Evolutionary conservation across 2,888 invertebrate genomes (phyloP), one percentile per base, ranked within the genome.

Genomic region (Mythimna vitellina): DNA sequence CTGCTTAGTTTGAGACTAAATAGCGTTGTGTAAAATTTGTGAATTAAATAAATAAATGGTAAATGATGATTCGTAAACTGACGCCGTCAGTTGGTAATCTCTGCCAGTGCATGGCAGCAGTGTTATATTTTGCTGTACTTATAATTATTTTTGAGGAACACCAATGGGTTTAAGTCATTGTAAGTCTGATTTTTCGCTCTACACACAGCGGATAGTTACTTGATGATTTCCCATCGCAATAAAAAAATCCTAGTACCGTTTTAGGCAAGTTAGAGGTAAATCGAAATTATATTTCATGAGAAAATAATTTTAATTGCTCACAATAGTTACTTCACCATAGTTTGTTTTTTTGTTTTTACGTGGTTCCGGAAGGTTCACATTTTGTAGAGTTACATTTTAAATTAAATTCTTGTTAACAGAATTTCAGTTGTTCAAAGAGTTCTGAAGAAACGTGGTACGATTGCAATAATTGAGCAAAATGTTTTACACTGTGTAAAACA

Each of bases 231-330:
- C 17, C 5, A 46, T 1, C 12, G 3, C 42, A 42, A 42, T 42
- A 46, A 46, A 46, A 46, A 68, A 73, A 76, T 42, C 32, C 17
- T 3, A 25, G 38, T 64, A 22, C 69, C 71, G 66, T 56, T 62
- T 74, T 62, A 62, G 64, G 61, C 38, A 76, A 68, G 58, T 29
- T 35, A 56, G n/a, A 73, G n/a, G 49, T 60, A 25, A 25, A 73
- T 64, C 17, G 10, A 60, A 71, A 80, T 74, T 67, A 46, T 38
- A 72, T 67, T 80, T 58, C n/a, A 29, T 49, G 29, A 53, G 54
- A 58, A 76, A 53, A 66, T 54, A 32, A 14, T 65, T 65, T 49
- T 42, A n/a, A 54, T 54, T 57, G 10, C 17, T 51, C 29, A 17
- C 3, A 22, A 35, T 76, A 75, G 70, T 62, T 57, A 62, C 49